Conservation (phyloP, 2,113 vertebrate species). For the Ptilorrhoa leucosticta region DNA sequence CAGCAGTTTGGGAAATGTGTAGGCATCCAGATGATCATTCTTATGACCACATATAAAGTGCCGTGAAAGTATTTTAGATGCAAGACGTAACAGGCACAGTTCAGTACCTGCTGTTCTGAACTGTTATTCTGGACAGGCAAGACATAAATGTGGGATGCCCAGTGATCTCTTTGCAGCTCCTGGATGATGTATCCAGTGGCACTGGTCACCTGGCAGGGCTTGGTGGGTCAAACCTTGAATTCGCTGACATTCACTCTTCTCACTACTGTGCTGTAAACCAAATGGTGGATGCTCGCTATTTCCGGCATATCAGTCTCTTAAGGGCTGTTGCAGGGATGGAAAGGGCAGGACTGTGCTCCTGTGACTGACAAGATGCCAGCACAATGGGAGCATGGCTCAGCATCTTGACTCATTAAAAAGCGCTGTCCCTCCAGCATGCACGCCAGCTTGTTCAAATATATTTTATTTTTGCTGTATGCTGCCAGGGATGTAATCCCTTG, state of each 20-base stretch:
- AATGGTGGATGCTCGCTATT: rapidly evolving
- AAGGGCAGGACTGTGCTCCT: neutral
- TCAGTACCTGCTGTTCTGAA: neutral
- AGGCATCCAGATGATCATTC: neutral
- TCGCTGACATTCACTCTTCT: neutral
- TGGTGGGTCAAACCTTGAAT: neutral
- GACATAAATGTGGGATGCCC: neutral
- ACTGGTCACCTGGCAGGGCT: neutral
- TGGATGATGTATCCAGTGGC: too few relatives aligned
- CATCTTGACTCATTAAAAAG: neutral
- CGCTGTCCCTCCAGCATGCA: neutral
- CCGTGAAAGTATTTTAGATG: neutral
- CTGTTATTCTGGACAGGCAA: neutral
- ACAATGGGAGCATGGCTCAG: neutral
- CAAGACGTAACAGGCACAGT: neutral
- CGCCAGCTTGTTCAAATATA: neutral
- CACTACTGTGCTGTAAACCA: neutral
- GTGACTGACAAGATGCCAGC: rapidly evolving
- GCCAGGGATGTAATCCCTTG: neutral
- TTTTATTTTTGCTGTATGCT: neutral
- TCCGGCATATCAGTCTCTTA: neutral
- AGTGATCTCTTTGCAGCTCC: neutral
- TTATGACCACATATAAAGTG: neutral
- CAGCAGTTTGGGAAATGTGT: neutral
- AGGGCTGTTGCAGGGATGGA: neutral